A percentile compares a stretch with the other conserved stretches of the same genome.
These are phyloP conservation scores for Epirrita christyi DNA, from an alignment of 2,888 invertebrate species.

Conservation along the genomic window DNA sequence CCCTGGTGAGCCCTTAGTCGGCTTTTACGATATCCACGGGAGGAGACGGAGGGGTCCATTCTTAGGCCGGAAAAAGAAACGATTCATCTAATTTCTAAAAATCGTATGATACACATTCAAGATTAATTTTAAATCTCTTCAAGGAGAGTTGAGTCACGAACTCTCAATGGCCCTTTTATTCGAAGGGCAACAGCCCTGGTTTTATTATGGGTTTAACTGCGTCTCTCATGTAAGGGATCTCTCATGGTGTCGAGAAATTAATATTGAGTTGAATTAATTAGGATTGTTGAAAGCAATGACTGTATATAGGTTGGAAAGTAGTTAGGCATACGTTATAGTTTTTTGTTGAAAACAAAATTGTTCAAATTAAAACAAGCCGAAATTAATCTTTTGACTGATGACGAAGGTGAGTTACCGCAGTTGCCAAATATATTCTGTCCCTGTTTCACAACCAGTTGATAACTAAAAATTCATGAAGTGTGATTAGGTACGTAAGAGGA, in stretches of 20 bases:
- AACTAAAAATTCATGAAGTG: too few species aligned
- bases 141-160: constrained; percentile 46
- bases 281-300: background rate
- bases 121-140: constrained; percentile 26
- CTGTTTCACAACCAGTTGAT: too few species aligned
- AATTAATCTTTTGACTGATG: background rate
- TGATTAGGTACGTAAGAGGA: too few species aligned
- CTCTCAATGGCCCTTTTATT: constrained; percentile 45
- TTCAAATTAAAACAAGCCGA: background rate
- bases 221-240: constrained; percentile 31
- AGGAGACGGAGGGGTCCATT: too few species aligned
- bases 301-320: background rate
- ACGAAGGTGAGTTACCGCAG: too few species aligned
- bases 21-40: too few species aligned
- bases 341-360: too few species aligned
- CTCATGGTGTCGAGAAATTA: constrained; percentile 12
- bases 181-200: constrained; percentile 47
- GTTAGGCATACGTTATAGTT: background rate
- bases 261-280: constrained; percentile 14
- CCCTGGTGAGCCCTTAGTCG: too few species aligned
- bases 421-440: too few species aligned
- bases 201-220: constrained; percentile 49
- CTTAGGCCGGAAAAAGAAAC: too few species aligned
- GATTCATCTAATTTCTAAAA: too few species aligned
- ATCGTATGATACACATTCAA: background rate